Evolutionary conservation across 2,888 invertebrate genomes (phyloP), one percentile per base, ranked within the genome.

Genomic region (Pecten maximus): DNA sequence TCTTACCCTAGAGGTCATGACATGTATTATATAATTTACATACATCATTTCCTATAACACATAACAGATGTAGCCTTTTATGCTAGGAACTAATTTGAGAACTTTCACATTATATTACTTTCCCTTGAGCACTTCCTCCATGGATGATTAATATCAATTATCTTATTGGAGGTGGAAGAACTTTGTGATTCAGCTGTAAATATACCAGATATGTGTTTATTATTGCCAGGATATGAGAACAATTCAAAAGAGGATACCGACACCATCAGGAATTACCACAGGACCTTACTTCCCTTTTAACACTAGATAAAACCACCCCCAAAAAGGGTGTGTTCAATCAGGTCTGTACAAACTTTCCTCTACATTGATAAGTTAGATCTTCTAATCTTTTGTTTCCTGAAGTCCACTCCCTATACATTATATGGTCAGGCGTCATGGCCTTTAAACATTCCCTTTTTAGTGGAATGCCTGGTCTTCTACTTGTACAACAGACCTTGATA

Each of bases 141-240:
- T 12, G 35, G 35, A 35, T 35, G 23, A 74, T 74, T 74, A 74
- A 10, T 28, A 74, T 74, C 35, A 35, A 35, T 74, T 74, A 74
- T 74, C 28, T 74, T 16, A 74, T 74, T 74, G 19, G 74, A 74
- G 28, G 74, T 74, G 74, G 74, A 35, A 35, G 35, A 23, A 74
- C 10, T 23, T 28, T 35, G 15, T 6, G 15, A 35, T 74, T 28
- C 35, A 35, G 28, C 74, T 35, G 74, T 74, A 74, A 74, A 74
- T 74, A 74, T 35, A 35, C 2, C 35, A 74, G 35, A 8, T 74
- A 35, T 35, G 10, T 74, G 35, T 74, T 74, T 74, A 35, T 74
- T 74, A 74, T 35, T 74, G 74, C 74, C 74, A 74, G 74, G 74
- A 74, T 35, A 74, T 74, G 74, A 74, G 74, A 74, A 74, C 35